Conservation (phyloP, 1,140 invertebrate genomes). For the Drosophila serrata region DNA sequence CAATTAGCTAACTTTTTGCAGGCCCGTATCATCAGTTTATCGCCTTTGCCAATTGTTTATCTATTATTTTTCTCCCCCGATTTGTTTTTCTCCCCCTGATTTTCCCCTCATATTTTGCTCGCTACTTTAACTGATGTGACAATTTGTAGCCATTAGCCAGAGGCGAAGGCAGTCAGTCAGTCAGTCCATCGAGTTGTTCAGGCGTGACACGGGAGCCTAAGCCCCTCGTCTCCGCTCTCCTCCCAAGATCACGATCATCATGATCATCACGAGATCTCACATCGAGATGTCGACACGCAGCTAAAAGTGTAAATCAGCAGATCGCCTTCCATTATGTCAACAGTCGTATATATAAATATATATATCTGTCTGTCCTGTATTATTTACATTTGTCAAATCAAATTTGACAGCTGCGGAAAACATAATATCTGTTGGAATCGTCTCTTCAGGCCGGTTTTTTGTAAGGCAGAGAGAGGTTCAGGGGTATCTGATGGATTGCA, state of each 20-base stretch:
- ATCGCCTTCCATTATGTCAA: constrained; percentile 51
- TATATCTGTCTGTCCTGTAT: constrained; percentile 44
- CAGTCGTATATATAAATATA: neutral
- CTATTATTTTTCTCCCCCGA: constrained; percentile 3
- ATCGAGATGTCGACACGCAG: constrained; percentile 42
- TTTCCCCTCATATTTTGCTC: constrained; percentile 2
- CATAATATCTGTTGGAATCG: constrained; percentile 58
- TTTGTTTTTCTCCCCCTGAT: neutral
- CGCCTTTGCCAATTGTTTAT: constrained; percentile 42
- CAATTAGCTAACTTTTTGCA: constrained; percentile 30
- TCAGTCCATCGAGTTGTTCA: constrained; percentile 6
- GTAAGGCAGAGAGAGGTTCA: neutral
- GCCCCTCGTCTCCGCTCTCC: too few relatives aligned
- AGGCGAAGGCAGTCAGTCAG: constrained; percentile 34
- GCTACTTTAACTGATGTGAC: constrained; percentile 48
- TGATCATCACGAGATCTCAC: constrained; percentile 8
- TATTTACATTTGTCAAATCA: constrained; percentile 84
- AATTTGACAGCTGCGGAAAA: constrained; percentile 82
- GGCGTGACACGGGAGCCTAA: constrained; percentile 9
- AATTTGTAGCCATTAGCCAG: constrained; percentile 53
- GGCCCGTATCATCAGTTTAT: constrained; percentile 44
- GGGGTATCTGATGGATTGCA: neutral
- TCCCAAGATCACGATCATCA: constrained; percentile 20
- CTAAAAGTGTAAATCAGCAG: constrained; percentile 52
- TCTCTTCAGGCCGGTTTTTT: constrained; percentile 14